These are phyloP conservation scores for Athrips mouffetella DNA, from an alignment of 2,888 invertebrate species.

Conservation along the genomic window DNA sequence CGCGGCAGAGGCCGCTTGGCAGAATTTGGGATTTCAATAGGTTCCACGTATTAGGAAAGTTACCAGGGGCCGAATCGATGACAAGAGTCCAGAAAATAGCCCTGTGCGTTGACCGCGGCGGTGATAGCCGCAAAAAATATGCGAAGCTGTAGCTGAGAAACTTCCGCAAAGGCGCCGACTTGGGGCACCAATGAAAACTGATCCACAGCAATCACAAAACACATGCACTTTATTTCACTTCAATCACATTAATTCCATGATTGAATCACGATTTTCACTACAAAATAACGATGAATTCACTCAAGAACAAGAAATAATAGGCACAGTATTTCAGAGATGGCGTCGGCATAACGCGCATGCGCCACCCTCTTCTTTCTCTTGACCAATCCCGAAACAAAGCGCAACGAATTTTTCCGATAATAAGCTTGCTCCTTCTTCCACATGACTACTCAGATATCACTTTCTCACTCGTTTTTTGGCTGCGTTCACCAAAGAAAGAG, in stretches of 20 bases:
- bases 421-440: slow-evolving; percentile 28
- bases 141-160: slow-evolving; percentile 71
- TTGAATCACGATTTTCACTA: slow-evolving; percentile 53
- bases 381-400: slow-evolving; percentile 49
- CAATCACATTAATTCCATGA: slow-evolving; percentile 55
- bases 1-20: slow-evolving; percentile 51
- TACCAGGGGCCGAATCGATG: slow-evolving; percentile 56
- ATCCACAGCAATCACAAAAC: slow-evolving; percentile 40
- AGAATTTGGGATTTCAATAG: slow-evolving; percentile 43
- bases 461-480: slow-evolving; percentile 32
- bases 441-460: slow-evolving; percentile 16
- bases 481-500: too few species aligned
- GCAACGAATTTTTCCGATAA: slow-evolving; percentile 47
- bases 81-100: slow-evolving; percentile 59
- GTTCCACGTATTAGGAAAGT: slow-evolving; percentile 45
- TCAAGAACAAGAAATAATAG: slow-evolving; percentile 59
- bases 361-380: slow-evolving; percentile 65
- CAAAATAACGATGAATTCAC: slow-evolving; percentile 56
- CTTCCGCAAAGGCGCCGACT: slow-evolving; percentile 68
- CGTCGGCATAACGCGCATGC: slow-evolving; percentile 79
- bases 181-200: slow-evolving; percentile 43
- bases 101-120: slow-evolving; percentile 47
- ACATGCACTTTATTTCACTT: slow-evolving; percentile 51
- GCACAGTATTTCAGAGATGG: slow-evolving; percentile 75
- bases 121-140: slow-evolving; percentile 73